phyloP scores from a whole-genome alignment of 2,888 invertebrate genomes.

The Brenthis hecate region DNA sequence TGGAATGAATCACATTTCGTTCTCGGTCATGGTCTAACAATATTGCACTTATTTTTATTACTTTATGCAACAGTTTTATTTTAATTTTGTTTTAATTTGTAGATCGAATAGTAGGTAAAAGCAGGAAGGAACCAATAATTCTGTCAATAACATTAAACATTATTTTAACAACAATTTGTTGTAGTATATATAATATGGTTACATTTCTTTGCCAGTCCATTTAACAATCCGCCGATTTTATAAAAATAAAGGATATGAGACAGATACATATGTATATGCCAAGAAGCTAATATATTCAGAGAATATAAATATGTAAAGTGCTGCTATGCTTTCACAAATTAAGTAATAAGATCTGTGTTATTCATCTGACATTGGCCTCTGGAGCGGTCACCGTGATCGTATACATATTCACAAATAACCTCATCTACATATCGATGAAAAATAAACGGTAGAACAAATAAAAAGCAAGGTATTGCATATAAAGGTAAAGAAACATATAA shows the following conservation, averaged over 20 bases:
- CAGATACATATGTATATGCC: no score
- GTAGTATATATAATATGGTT: no score
- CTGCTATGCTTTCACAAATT: conserved; percentile 7
- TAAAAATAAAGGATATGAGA: no score
- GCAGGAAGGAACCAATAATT: no score
- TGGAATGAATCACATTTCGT: conserved; percentile 38
- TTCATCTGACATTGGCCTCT: conserved; percentile 74
- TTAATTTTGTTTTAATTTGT: no score
- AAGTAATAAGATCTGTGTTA: conserved; percentile 41
- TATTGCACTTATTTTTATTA: background rate
- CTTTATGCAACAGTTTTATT: conserved; percentile 5
- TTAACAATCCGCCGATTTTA: no score
- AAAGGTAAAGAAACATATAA: no score
- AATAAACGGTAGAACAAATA: conserved; percentile 12
- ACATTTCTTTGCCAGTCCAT: no score
- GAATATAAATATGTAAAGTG: no score
- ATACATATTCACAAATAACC: conserved; percentile 67
- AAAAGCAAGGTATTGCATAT: background rate
- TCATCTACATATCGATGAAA: conserved; percentile 62
- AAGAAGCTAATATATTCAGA: background rate
- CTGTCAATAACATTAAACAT: background rate
- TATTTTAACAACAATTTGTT: background rate
- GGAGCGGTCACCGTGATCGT: conserved; percentile 60
- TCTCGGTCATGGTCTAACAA: conserved; percentile 31
- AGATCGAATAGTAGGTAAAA: no score